These are phyloP conservation scores for Babylonia areolata DNA, from an alignment of 1,140 invertebrate species.

Conservation along the genomic window DNA sequence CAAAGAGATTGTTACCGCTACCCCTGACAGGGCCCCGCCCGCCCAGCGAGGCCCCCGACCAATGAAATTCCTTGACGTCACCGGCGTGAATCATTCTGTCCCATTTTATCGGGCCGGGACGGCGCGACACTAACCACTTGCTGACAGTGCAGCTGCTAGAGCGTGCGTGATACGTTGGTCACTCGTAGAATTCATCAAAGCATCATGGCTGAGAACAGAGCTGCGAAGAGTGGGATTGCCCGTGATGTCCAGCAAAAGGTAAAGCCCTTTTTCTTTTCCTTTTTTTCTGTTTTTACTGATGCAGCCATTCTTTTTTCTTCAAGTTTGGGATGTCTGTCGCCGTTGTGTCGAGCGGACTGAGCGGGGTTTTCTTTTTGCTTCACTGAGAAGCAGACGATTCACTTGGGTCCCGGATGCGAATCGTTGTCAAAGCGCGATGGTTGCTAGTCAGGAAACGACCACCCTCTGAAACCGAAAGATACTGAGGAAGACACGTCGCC, in stretches of 20 bases:
- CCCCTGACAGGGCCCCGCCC: neutral
- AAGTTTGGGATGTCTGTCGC: too few relatives aligned
- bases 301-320: too few relatives aligned
- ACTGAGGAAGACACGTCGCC: too few relatives aligned
- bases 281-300: neutral
- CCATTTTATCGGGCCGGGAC: neutral
- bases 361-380: too few relatives aligned
- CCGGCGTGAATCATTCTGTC: neutral
- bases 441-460: too few relatives aligned
- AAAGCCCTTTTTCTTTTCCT: neutral
- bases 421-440: too few relatives aligned
- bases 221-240: constrained; percentile 40
- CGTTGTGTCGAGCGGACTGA: too few relatives aligned
- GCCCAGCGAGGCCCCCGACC: neutral
- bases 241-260: constrained; percentile 47
- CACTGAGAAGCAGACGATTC: too few relatives aligned
- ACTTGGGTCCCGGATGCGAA: too few relatives aligned
- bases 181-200: neutral
- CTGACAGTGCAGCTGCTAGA: neutral
- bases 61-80: constrained; percentile 26
- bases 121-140: neutral
- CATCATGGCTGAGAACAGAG: constrained; percentile 40
- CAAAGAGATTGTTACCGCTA: too few relatives aligned
- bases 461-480: too few relatives aligned
- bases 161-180: neutral